Base-by-base conservation (phyloP, 2,113 vertebrate species). In the Toxotes chatareus region DNA sequence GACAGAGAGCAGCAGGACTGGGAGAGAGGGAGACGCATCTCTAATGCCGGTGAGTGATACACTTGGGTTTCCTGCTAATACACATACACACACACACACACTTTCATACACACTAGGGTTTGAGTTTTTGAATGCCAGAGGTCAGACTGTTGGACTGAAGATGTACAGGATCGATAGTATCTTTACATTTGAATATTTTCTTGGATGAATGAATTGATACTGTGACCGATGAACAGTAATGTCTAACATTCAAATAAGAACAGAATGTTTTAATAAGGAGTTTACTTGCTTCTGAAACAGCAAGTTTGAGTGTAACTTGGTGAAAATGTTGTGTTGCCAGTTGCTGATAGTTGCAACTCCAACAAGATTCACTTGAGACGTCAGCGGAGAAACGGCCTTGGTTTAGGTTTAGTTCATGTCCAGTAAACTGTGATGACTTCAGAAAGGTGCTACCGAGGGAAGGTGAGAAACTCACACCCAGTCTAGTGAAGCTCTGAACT, bases 1-100 rank as follows among this genome's bases (percentile, higher is more conserved):
- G 96, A 97, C 79, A 95, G 95, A 88, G 96, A 97, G 84, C 96
- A 93, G 83, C 89, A 87, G 71, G 96, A 98, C 88, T 97, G 98
- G 96, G 98, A 99, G 86, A 95, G 96, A 84, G 98, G 98, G 83
- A 95, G 97, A 88, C 96, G 97, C 88, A 84, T 95, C 86, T 96
- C 98, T 32, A 96, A 93, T 72, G 94, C 97, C 19, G 98, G 97
- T 99, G 96, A 98, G 97, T 86, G 78, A 53, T 60, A 32, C 51
- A 8, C 61, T 13, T 27, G 21, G 23, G 65, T 23, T 47, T 64
- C 44, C 65, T 82, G 9, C 68, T 17, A 21, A 27, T 5, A 42
- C 31, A 44, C 64, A 51, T 17, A 8, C 5, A 44, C 42, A 3
- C 11, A 44, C 42, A 44, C 16, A 36, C 63, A 51, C 36, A 34